phyloP scores from a whole-genome alignment of 2,888 invertebrate genomes.

The Blastobasis adustella region DNA sequence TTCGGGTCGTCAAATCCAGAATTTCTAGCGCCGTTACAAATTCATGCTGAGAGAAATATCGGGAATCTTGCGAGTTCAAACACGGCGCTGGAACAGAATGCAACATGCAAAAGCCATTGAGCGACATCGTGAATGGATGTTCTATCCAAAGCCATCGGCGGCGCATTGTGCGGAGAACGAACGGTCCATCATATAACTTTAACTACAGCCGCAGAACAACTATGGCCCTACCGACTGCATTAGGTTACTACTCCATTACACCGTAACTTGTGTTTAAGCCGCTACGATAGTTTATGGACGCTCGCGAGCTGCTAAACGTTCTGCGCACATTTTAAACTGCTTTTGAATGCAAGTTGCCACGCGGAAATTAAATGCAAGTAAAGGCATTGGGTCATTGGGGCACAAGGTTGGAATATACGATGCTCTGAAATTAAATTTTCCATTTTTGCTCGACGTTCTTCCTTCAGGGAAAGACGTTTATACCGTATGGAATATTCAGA shows the following conservation, averaged over 20 bases:
- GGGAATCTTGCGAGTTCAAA: slow-evolving; percentile 28
- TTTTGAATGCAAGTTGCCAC: not conserved
- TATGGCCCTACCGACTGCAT: slow-evolving; percentile 16
- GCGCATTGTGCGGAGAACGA: slow-evolving; percentile 25
- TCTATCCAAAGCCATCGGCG: slow-evolving; percentile 26
- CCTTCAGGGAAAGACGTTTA: too few relatives aligned
- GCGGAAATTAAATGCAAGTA: not conserved
- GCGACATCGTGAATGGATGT: slow-evolving; percentile 40
- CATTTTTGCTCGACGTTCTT: too few relatives aligned
- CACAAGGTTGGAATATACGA: not conserved
- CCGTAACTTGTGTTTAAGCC: too few relatives aligned
- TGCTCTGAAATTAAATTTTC: too few relatives aligned
- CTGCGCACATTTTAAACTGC: too few relatives aligned
- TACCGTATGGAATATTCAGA: too few relatives aligned
- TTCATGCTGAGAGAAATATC: slow-evolving; percentile 25
- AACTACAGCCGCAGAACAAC: not conserved
- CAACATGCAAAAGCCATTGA: slow-evolving; percentile 60
- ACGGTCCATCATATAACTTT: slow-evolving; percentile 31
- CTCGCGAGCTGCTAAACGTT: too few relatives aligned
- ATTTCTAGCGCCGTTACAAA: slow-evolving; percentile 13
- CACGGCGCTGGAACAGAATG: slow-evolving; percentile 28
- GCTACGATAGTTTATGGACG: too few relatives aligned
- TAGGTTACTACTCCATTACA: slow-evolving; percentile 4
- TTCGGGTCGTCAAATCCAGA: too few relatives aligned
- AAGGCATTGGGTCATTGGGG: not conserved